phyloP scores from a whole-genome alignment of 2,113 vertebrate genomes.

The Istiophorus platypterus region DNA sequence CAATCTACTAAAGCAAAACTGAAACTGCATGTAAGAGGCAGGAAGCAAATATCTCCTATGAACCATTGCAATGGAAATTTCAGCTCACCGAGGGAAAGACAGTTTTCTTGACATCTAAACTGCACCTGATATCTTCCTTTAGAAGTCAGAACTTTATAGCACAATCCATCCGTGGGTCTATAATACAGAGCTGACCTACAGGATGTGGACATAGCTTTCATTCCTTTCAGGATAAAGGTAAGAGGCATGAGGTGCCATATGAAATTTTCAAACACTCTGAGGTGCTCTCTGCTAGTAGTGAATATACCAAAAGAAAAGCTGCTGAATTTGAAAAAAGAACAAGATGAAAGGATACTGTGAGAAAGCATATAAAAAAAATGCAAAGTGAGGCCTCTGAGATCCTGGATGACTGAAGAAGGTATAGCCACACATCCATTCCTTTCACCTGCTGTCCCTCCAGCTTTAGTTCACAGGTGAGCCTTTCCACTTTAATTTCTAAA shows the following conservation, averaged over 20 bases:
- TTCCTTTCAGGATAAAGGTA: slow-evolving; percentile 19
- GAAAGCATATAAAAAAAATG: background rate
- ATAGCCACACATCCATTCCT: background rate
- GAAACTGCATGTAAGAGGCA: background rate
- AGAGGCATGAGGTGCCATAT: background rate
- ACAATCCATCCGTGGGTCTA: background rate
- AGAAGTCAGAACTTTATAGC: background rate
- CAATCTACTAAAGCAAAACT: background rate
- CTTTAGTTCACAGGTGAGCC: slow-evolving; percentile 54
- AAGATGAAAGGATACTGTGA: slow-evolving; percentile 26
- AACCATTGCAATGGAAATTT: too few relatives aligned
- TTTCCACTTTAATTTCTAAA: slow-evolving; percentile 59
- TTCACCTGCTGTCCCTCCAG: slow-evolving; percentile 30
- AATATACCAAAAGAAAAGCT: slow-evolving; percentile 7
- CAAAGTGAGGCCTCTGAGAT: slow-evolving; percentile 4
- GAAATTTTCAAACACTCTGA: background rate
- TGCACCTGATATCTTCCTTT: background rate
- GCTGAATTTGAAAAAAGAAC: background rate
- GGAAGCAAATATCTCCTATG: background rate
- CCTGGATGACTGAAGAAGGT: background rate
- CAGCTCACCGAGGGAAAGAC: too few relatives aligned
- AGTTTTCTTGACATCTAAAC: background rate
- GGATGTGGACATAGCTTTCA: background rate
- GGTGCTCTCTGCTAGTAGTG: background rate
- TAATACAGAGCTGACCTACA: slow-evolving; percentile 9